Base-by-base conservation (phyloP, 2,888 invertebrate genomes). In the Ecliptopera silaceata region DNA sequence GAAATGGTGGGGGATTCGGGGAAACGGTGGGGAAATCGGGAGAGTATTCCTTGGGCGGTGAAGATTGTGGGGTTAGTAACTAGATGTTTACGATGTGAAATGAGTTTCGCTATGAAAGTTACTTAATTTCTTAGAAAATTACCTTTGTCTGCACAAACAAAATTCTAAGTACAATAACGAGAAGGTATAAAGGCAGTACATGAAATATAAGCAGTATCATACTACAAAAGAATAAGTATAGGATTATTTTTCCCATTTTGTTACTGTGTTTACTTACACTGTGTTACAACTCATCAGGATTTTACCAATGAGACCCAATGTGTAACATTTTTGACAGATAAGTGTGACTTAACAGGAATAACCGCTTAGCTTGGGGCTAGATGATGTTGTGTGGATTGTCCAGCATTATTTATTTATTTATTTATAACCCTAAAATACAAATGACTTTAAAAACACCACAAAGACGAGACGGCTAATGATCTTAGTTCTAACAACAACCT, bases 41-140 rank as follows among this genome's bases (percentile, higher is more conserved):
- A 52, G 46, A 52, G 36, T 34, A 18, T 43, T 15, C 18, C 3
- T 38, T 41, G 17, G 41, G 26, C 12, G 34, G 12, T 34, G n/a
- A 53, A 41, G 32, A 41, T 46, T 34, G 45, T 18, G 39, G 31
- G 65, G 65, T 66, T 66, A 57, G 60, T n/a, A n/a, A 61, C 48
- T 51, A 56, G 52, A 39, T 47, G 42, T 22, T 63, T 38, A 20
- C 68, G 68, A 66, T 63, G 71, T 67, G 65, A 70, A 46, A 51
- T 49, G 29, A 56, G 32, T 17, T 17, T 43, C 10, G 4, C 20
- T 41, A n/a, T 39, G n/a, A 11, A 31, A 8, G 12, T 22, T 42
- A 10, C 15, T 13, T 3, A 13, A 26, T 42, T 42, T 26, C 10
- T 26, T 12, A 0, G 12, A 3, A 38, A 6, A 18, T 38, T 17